These are phyloP conservation scores for Drosophila emarginata DNA, from an alignment of 2,888 invertebrate genomes.

Conservation along the genomic window DNA sequence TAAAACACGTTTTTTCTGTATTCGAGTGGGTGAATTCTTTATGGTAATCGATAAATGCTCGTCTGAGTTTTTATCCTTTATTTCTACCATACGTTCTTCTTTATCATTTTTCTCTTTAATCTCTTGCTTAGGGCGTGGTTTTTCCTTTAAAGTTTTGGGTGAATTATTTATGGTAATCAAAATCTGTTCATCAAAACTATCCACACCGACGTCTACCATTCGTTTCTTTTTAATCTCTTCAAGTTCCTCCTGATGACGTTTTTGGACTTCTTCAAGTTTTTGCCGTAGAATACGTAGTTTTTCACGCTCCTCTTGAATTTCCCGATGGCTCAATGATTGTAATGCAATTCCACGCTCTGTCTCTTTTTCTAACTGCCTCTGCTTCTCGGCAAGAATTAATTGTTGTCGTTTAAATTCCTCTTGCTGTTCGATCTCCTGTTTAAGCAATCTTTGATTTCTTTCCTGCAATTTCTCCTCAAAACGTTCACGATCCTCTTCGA, in stretches of 20 bases:
- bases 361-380: constrained; percentile 26
- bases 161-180: too few relatives aligned
- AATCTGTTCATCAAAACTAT: too few relatives aligned
- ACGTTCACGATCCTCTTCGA: neutral
- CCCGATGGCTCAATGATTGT: constrained; percentile 11
- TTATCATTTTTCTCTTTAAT: neutral
- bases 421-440: neutral
- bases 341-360: constrained; percentile 22
- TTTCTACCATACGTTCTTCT: neutral
- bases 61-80: neutral
- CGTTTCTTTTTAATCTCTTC: neutral
- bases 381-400: constrained; percentile 26
- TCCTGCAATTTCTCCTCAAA: constrained; percentile 26
- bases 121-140: neutral
- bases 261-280: neutral
- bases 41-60: neutral
- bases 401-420: constrained; percentile 32
- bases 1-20: neutral
- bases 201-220: neutral
- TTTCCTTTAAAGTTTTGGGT: too few relatives aligned
- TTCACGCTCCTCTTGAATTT: neutral
- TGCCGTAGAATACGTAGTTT: too few relatives aligned
- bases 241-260: neutral
- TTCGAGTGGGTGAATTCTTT: neutral
- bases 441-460: constrained; percentile 14